phyloP scores from a whole-genome alignment of 1,140 invertebrate species.

The Zophobas morio region DNA sequence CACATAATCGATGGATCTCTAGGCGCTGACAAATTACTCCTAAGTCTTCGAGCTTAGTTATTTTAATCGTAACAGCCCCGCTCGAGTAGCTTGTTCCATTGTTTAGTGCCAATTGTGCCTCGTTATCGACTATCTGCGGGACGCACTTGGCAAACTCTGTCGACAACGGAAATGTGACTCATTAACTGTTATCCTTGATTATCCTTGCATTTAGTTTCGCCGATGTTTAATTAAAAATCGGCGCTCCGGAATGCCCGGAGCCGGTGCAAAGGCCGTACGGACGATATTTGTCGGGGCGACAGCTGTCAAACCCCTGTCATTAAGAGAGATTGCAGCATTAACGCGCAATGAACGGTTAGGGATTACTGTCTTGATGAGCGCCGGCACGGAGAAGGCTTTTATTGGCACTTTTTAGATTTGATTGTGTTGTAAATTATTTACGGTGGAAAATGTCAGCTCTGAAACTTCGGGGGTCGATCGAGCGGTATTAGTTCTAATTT shows the following conservation, averaged over 20 bases:
- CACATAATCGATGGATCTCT: constrained; percentile 17
- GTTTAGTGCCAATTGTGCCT: constrained; percentile 25
- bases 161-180: constrained; percentile 26
- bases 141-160: constrained; percentile 7
- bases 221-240: constrained; percentile 13
- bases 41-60: constrained; percentile 18
- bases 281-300: constrained; percentile 11
- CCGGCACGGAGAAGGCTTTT: no score
- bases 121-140: constrained; percentile 19
- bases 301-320: constrained; percentile 26
- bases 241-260: neutral
- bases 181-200: constrained; percentile 40
- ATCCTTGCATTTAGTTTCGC: constrained; percentile 16
- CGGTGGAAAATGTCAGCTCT: no score
- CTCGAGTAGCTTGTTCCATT: neutral
- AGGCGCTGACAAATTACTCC: constrained; percentile 20
- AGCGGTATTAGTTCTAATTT: no score
- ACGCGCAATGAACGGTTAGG: neutral
- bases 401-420: no score
- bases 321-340: constrained; percentile 8
- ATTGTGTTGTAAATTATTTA: no score
- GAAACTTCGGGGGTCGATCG: no score
- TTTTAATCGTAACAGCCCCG: constrained; percentile 20
- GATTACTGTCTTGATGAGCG: no score
- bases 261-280: neutral